A percentile compares a stretch with the other conserved stretches of the same genome.
Evolutionary conservation across 2,797 vertebrate species (phyloP).

Genomic region (Jordanella pulchra): DNA sequence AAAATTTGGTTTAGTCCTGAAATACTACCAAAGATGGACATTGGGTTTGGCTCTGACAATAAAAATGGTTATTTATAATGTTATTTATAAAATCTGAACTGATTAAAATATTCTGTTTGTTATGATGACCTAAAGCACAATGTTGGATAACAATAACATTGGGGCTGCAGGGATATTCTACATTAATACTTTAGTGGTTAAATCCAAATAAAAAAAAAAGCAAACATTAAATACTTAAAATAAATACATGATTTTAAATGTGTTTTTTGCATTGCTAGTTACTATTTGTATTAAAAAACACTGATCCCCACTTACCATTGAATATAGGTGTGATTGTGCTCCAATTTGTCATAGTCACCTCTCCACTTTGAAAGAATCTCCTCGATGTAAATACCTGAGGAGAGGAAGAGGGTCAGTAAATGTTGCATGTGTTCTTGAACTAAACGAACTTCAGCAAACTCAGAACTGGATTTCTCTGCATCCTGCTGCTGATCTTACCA

Average conservation of each 20-base stretch:
- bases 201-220: background rate
- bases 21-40: too few species aligned
- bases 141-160: too few species aligned
- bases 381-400: conserved; percentile 93
- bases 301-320: conserved; percentile 86
- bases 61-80: too few species aligned
- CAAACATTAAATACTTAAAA: background rate
- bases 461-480: too few species aligned
- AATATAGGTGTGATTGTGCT: conserved; percentile 98
- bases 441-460: background rate
- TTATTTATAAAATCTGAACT: too few species aligned
- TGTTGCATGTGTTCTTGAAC: background rate
- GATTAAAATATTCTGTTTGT: too few species aligned
- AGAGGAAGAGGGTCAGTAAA: conserved; percentile 41
- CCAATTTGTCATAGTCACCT: conserved; percentile 96
- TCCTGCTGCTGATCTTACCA: conserved; percentile 78
- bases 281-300: too few species aligned
- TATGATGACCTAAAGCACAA: too few species aligned
- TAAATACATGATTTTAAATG: background rate
- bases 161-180: too few species aligned
- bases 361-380: conserved; percentile 97
- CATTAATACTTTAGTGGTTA: too few species aligned
- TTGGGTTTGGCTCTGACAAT: too few species aligned
- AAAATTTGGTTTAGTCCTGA: too few species aligned
- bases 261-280: background rate